Percentiles rank a stretch among this genome's conserved stretches.
Conservation (phyloP, 2,888 invertebrate genomes). For the Drosophila prolongata region DNA sequence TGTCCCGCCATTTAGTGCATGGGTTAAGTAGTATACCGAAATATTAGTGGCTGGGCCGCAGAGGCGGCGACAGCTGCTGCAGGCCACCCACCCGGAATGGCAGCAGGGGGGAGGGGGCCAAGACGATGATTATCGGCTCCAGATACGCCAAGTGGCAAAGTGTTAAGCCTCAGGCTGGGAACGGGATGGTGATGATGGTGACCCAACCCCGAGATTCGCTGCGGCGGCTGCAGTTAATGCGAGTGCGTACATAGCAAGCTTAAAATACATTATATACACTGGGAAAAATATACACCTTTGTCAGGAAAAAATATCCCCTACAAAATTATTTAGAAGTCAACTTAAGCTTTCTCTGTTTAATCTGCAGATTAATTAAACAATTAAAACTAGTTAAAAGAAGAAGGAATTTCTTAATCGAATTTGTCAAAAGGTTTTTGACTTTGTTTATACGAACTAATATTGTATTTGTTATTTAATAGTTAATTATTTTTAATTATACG, state of each 20-base stretch:
- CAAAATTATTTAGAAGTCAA: too few species aligned
- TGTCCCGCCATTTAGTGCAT: conserved; percentile 79
- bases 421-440: too few species aligned
- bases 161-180: conserved; percentile 37
- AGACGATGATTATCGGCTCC: conserved; percentile 24
- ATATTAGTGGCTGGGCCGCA: conserved; percentile 65
- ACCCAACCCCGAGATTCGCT: conserved; percentile 46
- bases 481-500: too few species aligned
- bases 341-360: too few species aligned
- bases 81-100: conserved; percentile 7
- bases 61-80: conserved; percentile 64
- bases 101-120: conserved; percentile 8
- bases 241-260: conserved; percentile 18
- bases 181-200: conserved; percentile 24
- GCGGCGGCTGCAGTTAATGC: conserved; percentile 69
- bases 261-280: conserved; percentile 9
- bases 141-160: conserved; percentile 46
- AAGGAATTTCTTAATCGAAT: too few species aligned
- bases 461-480: too few species aligned
- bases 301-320: too few species aligned
- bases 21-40: conserved; percentile 81
- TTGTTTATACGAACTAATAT: too few species aligned
- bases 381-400: too few species aligned
- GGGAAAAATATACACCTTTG: conserved; percentile 5
- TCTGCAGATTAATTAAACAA: too few species aligned